phyloP scores from a whole-genome alignment of 2,113 vertebrate genomes.

The Salvator merianae region DNA sequence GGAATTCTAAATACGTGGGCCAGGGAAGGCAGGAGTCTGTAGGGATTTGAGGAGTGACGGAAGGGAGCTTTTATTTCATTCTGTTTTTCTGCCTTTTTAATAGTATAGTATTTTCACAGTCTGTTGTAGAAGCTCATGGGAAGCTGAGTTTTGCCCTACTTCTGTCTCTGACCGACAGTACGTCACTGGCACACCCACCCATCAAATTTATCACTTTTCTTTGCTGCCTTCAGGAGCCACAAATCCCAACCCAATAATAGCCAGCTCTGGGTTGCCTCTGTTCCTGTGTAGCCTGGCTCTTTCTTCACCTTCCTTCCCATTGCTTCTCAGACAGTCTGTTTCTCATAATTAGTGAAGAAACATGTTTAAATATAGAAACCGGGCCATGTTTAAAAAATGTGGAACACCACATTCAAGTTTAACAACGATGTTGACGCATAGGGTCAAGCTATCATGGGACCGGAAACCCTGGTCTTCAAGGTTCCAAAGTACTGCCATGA shows the following conservation, averaged over 20 bases:
- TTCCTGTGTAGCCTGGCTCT: not conserved
- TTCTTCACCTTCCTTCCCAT: not conserved
- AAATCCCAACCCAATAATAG: not conserved
- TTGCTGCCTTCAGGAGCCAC: not conserved
- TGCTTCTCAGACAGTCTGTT: not conserved
- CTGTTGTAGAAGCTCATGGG: not conserved
- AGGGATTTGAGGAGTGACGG: not conserved
- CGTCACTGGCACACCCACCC: no score
- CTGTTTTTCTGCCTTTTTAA: conserved; percentile 3
- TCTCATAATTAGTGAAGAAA: no score
- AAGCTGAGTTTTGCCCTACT: not conserved
- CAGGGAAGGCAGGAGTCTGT: not conserved
- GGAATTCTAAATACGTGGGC: not conserved
- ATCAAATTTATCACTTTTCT: no score
- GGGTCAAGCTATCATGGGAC: not conserved
- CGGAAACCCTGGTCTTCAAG: not conserved
- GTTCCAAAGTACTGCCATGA: not conserved
- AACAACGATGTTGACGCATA: not conserved
- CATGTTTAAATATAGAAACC: no score
- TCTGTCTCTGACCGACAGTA: not conserved
- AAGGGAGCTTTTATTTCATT: not conserved
- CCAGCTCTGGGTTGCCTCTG: no score
- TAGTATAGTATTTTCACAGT: not conserved
- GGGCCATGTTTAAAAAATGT: not conserved
- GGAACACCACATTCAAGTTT: not conserved